These are phyloP conservation scores for Taurulus bubalis DNA, from an alignment of 2,113 vertebrate species.

Conservation along the genomic window DNA sequence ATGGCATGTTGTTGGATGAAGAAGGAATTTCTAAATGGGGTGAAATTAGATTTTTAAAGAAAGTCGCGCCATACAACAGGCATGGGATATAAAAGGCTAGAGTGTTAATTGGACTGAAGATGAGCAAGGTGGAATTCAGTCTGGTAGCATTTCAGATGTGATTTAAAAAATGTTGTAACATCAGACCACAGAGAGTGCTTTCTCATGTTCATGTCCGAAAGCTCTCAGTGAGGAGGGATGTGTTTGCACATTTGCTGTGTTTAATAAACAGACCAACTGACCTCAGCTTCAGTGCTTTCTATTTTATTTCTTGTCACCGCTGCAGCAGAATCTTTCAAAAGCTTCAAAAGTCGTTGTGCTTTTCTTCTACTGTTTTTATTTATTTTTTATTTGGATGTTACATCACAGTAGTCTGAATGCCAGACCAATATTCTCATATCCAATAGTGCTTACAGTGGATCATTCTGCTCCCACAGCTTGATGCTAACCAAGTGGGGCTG, in stretches of 20 bases:
- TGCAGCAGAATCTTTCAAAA: neutral
- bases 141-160: slow-evolving; percentile 19
- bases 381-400: slow-evolving; percentile 38
- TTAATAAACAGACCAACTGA: slow-evolving; percentile 16
- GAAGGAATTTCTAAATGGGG: slow-evolving; percentile 10
- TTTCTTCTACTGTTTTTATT: neutral
- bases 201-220: slow-evolving; percentile 41
- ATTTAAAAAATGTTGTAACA: slow-evolving; percentile 25
- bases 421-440: slow-evolving; percentile 55
- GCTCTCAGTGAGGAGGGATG: slow-evolving; percentile 10
- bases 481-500: slow-evolving; percentile 64
- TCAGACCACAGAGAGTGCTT: slow-evolving; percentile 46
- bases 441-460: slow-evolving; percentile 62
- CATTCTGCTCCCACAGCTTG: slow-evolving; percentile 71
- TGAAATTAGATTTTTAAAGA: slow-evolving; percentile 31
- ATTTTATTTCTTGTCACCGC: neutral
- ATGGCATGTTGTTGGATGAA: slow-evolving; percentile 22
- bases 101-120: slow-evolving; percentile 1
- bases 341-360: neutral
- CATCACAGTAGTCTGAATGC: slow-evolving; percentile 49
- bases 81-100: neutral
- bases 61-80: neutral
- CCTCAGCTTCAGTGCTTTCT: neutral
- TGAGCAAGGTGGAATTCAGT: neutral
- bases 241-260: slow-evolving; percentile 18